Percentiles rank a stretch among this genome's conserved stretches.
Conservation (phyloP, 2,797 vertebrate species). For the Syngnathus acus region DNA sequence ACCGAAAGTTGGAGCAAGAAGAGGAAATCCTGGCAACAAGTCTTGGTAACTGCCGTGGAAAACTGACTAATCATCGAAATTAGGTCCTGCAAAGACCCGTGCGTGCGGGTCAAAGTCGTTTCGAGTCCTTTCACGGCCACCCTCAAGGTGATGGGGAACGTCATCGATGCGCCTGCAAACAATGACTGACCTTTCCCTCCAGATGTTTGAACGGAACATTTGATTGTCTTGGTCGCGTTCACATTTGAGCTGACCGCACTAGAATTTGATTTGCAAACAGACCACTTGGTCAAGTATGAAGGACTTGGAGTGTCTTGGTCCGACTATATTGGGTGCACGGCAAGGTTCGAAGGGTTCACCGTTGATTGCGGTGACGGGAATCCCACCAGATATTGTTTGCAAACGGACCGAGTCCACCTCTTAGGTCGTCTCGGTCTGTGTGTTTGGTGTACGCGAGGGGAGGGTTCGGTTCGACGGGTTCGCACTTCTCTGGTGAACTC, state of each 20-base stretch:
- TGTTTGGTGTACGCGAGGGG: no score
- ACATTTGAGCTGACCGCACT: no score
- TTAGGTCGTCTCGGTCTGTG: no score
- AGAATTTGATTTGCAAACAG: no score
- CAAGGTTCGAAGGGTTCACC: background rate
- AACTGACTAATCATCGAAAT: background rate
- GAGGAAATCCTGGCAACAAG: background rate
- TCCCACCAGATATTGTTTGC: no score
- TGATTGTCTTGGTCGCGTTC: background rate
- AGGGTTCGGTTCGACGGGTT: no score
- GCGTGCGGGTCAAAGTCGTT: background rate
- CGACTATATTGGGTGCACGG: no score
- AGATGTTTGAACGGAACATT: background rate
- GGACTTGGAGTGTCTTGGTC: no score
- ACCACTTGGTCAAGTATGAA: no score
- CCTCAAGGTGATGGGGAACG: background rate
- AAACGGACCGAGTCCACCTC: no score
- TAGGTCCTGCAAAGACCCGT: background rate
- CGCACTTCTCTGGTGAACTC: constrained; percentile 18
- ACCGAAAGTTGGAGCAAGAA: background rate
- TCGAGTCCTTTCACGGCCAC: background rate
- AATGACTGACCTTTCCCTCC: background rate
- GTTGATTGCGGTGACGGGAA: no score
- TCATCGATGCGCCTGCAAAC: background rate
- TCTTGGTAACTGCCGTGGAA: background rate